phyloP scores from a whole-genome alignment of 2,888 invertebrate genomes.

The Diarsia dahlii region DNA sequence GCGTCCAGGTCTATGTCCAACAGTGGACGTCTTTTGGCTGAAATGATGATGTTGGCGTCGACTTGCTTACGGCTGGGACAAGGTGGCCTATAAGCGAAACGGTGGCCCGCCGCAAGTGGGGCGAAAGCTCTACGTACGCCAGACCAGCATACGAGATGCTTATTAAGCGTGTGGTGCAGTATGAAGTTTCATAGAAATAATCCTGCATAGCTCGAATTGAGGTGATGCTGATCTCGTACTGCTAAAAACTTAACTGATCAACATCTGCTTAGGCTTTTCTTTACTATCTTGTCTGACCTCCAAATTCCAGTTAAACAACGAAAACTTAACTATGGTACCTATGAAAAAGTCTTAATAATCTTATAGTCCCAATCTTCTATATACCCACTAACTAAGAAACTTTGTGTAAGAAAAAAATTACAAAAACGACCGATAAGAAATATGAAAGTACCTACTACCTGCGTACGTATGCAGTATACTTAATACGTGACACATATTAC shows the following conservation, averaged over 20 bases:
- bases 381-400: too few relatives aligned
- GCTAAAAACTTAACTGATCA: neutral
- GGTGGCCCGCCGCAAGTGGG: neutral
- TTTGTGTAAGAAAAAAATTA: too few relatives aligned
- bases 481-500: constrained; percentile 6
- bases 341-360: too few relatives aligned
- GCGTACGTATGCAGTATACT: neutral
- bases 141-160: neutral
- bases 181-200: neutral
- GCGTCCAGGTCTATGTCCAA: too few relatives aligned
- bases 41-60: too few relatives aligned
- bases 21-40: too few relatives aligned
- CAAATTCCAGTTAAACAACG: neutral
- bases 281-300: neutral
- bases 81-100: neutral
- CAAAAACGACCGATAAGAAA: neutral
- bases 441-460: neutral
- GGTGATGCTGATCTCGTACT: neutral
- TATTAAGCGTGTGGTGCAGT: neutral
- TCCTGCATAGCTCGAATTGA: neutral
- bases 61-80: neutral
- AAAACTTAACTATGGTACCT: neutral
- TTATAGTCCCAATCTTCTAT: neutral
- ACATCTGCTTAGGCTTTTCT: neutral
- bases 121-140: neutral